These are phyloP conservation scores for Lutjanus erythropterus DNA, from an alignment of 2,113 vertebrate species.

Conservation along the genomic window DNA sequence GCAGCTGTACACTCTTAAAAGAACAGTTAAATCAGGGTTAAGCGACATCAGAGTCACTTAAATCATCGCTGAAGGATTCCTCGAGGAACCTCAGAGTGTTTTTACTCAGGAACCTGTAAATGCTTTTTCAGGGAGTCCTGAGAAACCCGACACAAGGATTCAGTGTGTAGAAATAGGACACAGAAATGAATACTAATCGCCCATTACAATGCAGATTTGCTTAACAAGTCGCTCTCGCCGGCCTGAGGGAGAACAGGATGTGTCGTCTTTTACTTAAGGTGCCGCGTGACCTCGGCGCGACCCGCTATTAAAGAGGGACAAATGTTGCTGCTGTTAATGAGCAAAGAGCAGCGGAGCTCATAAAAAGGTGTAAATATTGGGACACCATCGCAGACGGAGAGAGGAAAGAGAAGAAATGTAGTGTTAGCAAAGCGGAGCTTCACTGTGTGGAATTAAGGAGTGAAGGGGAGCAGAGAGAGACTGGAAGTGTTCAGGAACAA, in stretches of 20 bases:
- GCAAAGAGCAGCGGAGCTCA: slow-evolving; percentile 47
- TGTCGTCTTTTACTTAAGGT: slow-evolving; percentile 55
- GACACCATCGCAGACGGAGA: background rate
- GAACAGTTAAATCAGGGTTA: background rate
- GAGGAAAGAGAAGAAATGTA: background rate
- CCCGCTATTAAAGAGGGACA: slow-evolving; percentile 61
- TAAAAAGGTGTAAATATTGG: slow-evolving; percentile 61
- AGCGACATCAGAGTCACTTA: background rate
- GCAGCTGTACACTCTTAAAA: background rate
- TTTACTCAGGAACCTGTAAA: background rate
- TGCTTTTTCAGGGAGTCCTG: background rate
- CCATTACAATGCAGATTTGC: slow-evolving; percentile 76
- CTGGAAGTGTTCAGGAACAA: too few species aligned
- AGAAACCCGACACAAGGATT: slow-evolving; percentile 19
- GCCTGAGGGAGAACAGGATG: slow-evolving; percentile 65
- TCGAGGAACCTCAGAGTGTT: slow-evolving; percentile 3
- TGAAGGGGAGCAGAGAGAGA: background rate
- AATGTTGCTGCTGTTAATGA: slow-evolving; percentile 66
- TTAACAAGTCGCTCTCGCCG: slow-evolving; percentile 49
- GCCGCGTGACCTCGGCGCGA: slow-evolving; percentile 44
- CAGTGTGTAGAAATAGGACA: slow-evolving; percentile 29
- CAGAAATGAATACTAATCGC: slow-evolving; percentile 73
- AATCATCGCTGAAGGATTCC: slow-evolving; percentile 4
- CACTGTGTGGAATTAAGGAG: background rate
- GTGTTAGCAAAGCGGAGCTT: slow-evolving; percentile 1